phyloP scores from a whole-genome alignment of 2,797 vertebrate genomes.

The Poeciliopsis infans region DNA sequence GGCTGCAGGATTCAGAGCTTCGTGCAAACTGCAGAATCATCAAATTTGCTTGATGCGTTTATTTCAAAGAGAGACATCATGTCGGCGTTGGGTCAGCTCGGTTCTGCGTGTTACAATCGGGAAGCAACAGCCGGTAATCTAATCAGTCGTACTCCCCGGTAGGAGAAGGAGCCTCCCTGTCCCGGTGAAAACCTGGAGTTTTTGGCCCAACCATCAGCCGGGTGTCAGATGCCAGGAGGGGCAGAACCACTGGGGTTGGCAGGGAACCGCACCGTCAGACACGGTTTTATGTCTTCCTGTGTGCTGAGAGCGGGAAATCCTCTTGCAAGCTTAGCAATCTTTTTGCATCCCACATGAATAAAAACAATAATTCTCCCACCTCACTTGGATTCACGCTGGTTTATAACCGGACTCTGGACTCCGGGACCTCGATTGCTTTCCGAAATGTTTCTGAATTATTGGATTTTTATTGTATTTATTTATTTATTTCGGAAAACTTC shows the following conservation, averaged over 20 bases:
- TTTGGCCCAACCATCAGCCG: background rate
- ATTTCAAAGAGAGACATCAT: background rate
- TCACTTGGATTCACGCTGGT: background rate
- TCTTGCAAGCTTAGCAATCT: background rate
- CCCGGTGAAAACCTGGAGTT: background rate
- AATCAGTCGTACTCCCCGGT: background rate
- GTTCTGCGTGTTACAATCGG: background rate
- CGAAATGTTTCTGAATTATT: background rate
- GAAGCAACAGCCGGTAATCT: background rate
- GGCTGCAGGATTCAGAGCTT: background rate
- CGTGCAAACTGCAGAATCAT: background rate
- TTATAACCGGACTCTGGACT: background rate
- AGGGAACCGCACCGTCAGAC: background rate
- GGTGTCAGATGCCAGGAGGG: background rate
- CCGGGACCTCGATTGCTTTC: background rate
- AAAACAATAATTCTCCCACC: background rate
- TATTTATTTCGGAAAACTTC: background rate
- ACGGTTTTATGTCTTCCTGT: background rate
- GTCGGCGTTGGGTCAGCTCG: background rate
- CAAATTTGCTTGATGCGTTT: background rate
- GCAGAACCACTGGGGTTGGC: background rate
- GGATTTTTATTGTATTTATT: background rate
- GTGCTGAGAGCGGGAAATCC: background rate
- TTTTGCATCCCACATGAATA: background rate
- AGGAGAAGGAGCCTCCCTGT: background rate